These are phyloP conservation scores for Tuberolachnus salignus DNA, from an alignment of 2,888 invertebrate species.

Conservation along the genomic window DNA sequence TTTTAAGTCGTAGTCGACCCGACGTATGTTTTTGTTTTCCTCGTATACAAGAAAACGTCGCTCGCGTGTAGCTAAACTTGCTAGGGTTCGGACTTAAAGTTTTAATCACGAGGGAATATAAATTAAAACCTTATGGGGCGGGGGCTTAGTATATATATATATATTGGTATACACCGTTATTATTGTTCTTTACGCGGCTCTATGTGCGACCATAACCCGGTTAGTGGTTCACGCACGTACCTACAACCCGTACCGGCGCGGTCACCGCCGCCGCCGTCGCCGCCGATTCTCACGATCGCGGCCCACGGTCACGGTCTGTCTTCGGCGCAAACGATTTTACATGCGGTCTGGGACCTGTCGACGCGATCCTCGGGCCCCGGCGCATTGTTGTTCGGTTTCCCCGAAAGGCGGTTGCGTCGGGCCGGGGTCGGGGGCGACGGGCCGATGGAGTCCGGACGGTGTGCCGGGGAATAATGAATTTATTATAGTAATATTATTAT, in stretches of 20 bases:
- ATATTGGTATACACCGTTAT: no score
- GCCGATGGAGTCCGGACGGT: background rate
- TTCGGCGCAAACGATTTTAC: constrained; percentile 42
- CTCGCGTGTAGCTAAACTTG: no score
- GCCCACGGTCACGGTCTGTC: constrained; percentile 32
- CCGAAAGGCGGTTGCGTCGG: constrained; percentile 5
- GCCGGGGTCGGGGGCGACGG: background rate
- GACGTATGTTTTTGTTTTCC: no score
- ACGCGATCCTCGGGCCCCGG: background rate
- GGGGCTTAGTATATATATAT: no score
- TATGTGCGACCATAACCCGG: background rate
- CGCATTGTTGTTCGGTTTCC: constrained; percentile 45
- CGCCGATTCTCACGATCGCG: constrained; percentile 14
- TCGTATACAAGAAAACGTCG: no score
- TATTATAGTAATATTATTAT: no score
- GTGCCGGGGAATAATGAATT: constrained; percentile 35
- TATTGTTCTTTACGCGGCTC: background rate
- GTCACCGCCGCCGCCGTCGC: background rate
- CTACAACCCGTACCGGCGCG: background rate
- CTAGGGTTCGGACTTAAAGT: no score
- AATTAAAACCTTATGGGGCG: no score
- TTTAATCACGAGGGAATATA: no score
- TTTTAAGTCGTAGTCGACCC: no score
- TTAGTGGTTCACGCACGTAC: no score
- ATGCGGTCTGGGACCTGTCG: constrained; percentile 41